Base-by-base conservation (phyloP, 2,888 invertebrate genomes). In the Himalopsyche kuldschensis region DNA sequence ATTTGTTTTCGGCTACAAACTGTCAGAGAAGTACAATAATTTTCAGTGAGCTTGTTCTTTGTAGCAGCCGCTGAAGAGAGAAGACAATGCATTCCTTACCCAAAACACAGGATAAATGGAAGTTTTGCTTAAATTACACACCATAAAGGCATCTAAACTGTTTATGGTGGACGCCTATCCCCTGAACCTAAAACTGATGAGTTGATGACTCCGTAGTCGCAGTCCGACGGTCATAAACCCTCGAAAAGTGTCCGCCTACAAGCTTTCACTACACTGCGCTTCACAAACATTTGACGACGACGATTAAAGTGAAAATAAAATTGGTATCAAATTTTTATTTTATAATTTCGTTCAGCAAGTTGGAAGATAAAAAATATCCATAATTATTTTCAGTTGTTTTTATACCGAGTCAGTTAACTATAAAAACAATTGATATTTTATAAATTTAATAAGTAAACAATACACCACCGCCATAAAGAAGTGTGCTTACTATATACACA, bases 1-100 rank as follows among this genome's bases (percentile, higher is more conserved):
- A 10, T 41, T 41, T 41, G 11, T 41, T 41, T 15, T 41, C 24
- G 55, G 55, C 6, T 20, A 55, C 55, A 55, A 55, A 55, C 20
- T 55, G 55, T 55, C 24, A 55, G 24, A 2, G n/a, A 20, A 20
- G 20, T n/a, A 24, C 24, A 55, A 20, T 55, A n/a, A 55, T 55
- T 55, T 55, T 55, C 55, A 55, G 55, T 15, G 20, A 6, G 55
- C 55, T 24, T 55, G 20, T 55, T 24, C 55, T 55, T 55, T 55
- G 55, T 55, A 55, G n/a, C 24, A 24, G 20, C 55, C 55, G 55
- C 55, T 55, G 5, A 3, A 5, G 4, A n/a, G 79, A 3, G 63
- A 32, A 75, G 88, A 89, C 89, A 89, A 88, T 89, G 88, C 75
- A 75, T 46, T 46, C 55, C 55, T 20, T 55, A 20, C 55, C 20